A percentile compares a stretch with the other conserved stretches of the same genome.
These are phyloP conservation scores for Thera britannica DNA, from an alignment of 2,888 invertebrate species.

Conservation along the genomic window DNA sequence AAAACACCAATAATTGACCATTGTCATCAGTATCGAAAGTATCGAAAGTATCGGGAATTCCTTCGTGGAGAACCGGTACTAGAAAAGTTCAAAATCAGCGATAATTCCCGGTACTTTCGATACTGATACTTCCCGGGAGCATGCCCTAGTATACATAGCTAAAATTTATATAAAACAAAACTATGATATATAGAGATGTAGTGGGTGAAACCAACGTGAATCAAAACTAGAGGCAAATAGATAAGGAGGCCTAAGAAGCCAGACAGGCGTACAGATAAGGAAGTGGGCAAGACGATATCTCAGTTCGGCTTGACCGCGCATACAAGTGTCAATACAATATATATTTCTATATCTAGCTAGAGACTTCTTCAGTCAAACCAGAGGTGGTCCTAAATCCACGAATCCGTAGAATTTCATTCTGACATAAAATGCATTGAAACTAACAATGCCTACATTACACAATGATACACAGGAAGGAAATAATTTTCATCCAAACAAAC, in stretches of 20 bases:
- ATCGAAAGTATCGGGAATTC: too few species aligned
- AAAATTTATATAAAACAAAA: not conserved
- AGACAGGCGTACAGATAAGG: constrained; percentile 46
- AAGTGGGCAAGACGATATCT: constrained; percentile 51
- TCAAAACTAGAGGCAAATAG: constrained; percentile 20
- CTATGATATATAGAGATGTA: not conserved
- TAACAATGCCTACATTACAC: not conserved
- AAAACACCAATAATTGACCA: too few species aligned
- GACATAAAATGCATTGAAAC: not conserved
- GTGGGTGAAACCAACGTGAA: constrained; percentile 12
- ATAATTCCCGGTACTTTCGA: too few species aligned
- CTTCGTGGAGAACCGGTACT: too few species aligned
- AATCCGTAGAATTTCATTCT: too few species aligned
- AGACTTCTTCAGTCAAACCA: too few species aligned
- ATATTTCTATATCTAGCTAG: not conserved
- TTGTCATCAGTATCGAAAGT: too few species aligned
- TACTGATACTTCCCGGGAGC: too few species aligned
- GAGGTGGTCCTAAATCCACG: too few species aligned
- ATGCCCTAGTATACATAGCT: too few species aligned
- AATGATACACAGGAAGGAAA: constrained; percentile 7
- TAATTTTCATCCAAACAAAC: constrained; percentile 12
- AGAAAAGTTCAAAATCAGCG: too few species aligned
- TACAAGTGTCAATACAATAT: constrained; percentile 25
- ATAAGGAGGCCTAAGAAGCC: constrained; percentile 27
- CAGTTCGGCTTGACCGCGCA: constrained; percentile 48